Evolutionary conservation across 2,888 invertebrate genomes (phyloP), one percentile per base, ranked within the genome.

Genomic region (Entomobrya multifasciata): DNA sequence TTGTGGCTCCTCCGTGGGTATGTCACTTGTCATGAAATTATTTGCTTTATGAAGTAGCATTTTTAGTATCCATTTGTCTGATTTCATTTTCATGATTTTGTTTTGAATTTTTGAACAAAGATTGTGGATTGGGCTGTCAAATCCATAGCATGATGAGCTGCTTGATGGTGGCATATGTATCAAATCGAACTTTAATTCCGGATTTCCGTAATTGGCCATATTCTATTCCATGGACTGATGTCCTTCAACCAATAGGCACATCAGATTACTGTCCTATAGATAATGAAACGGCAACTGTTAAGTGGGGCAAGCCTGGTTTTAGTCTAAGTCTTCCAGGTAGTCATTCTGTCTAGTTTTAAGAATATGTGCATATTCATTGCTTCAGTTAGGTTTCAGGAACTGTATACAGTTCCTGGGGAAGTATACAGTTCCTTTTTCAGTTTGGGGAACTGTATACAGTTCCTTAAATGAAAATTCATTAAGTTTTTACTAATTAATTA

Each of bases 111-210:
- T 65, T n/a, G n/a, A n/a, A n/a, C n/a, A n/a, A 36, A 87, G 89
- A 89, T 41, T 89, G 89, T 49, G 82, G 87, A n/a, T 67, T 89
- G 1, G 89, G 89, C 15, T 89, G 89, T 67, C 89, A 89, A 76
- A 78, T 89, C 22, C 89, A 89, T 57, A 70, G 88, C 25, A 30
- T 89, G 67, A 89, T 89, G 88, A 88, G 88, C 13, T 89, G 89
- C 44, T 22, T 89, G 10, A 88, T 89, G 86, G 60, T 89, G 13
- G 76, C 88, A 0, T 79, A 87, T 55, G 47, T 78, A 1, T 65
- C 80, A 17, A 89, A 89, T 52, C 47, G 70, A 13, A 87, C 89
- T 1, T 55, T 89, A 11, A 72, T 88, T 27, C 85, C 86, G 0
- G 72, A 86, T 44, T 88, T 84, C 62, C 49, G 81, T 1, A 76